Conservation (phyloP, 2,113 vertebrate species). For the Ancistrus triradiatus region DNA sequence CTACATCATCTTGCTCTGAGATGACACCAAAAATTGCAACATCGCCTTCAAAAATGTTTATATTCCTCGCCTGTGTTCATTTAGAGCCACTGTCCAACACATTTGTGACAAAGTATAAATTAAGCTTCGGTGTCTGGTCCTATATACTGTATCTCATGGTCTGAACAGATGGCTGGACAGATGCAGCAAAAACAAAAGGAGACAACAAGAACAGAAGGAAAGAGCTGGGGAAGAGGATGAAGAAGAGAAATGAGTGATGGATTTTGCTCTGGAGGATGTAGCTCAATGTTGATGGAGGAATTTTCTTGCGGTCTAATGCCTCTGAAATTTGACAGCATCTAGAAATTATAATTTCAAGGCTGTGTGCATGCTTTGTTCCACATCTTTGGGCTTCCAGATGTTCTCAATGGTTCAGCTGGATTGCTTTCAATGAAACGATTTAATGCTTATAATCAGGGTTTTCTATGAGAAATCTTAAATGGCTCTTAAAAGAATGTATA, state of each 20-base stretch:
- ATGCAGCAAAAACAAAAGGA: background rate
- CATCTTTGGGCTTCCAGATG: slow-evolving; percentile 52
- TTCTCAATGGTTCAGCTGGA: slow-evolving; percentile 31
- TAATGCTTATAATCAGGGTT: background rate
- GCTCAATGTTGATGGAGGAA: background rate
- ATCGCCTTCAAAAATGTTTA: too few relatives aligned
- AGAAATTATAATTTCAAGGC: slow-evolving; percentile 59
- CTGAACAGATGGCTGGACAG: slow-evolving; percentile 12
- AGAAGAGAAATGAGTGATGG: slow-evolving; percentile 5
- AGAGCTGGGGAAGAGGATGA: background rate
- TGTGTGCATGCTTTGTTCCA: slow-evolving; percentile 55
- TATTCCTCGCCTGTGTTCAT: too few relatives aligned
- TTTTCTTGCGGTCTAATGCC: slow-evolving; percentile 10
- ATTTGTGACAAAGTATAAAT: too few relatives aligned
- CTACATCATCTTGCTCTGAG: too few relatives aligned
- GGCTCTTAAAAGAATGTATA: background rate
- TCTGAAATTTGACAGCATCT: slow-evolving; percentile 41
- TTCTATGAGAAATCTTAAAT: slow-evolving; percentile 7
- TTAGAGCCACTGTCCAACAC: too few relatives aligned
- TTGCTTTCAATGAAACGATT: too few relatives aligned
- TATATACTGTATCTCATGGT: slow-evolving; percentile 7
- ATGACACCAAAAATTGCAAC: too few relatives aligned
- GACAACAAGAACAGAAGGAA: background rate
- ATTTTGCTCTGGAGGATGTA: slow-evolving; percentile 7
- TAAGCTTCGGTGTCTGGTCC: background rate